A percentile compares a stretch with the other conserved stretches of the same genome.
phyloP scores from a whole-genome alignment of 2,797 vertebrate species.

The Hylomyscus alleni region DNA sequence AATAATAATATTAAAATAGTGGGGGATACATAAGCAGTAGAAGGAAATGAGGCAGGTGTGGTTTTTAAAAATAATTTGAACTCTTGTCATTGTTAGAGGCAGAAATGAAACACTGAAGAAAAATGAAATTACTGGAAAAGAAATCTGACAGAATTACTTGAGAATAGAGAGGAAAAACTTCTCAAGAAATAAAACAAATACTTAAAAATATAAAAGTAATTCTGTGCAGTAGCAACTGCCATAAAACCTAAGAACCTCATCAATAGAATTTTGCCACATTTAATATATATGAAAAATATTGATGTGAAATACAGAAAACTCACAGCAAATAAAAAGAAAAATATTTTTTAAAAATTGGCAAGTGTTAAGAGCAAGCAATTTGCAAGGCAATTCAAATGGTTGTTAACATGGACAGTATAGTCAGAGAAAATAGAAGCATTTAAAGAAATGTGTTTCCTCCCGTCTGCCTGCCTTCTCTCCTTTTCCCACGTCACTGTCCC shows the following conservation, averaged over 20 bases:
- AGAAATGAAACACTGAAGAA: not conserved
- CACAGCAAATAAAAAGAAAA: not conserved
- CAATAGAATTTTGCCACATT: not conserved
- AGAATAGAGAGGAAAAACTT: not conserved
- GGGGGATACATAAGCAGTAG: not conserved
- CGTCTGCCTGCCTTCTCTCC: not conserved
- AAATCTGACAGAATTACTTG: not conserved
- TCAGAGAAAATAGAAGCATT: not conserved
- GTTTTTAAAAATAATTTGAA: constrained; percentile 40
- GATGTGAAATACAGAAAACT: not conserved
- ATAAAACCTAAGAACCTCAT: not conserved
- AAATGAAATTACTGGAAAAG: constrained; percentile 31
- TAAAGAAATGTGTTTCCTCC: not conserved
- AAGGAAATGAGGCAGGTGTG: not conserved
- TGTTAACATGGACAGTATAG: not conserved
- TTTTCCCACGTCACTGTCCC: too few relatives aligned
- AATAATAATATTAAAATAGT: not conserved
- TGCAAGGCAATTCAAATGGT: constrained; percentile 7
- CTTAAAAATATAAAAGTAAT: not conserved
- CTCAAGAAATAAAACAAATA: constrained; percentile 21
- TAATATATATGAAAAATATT: not conserved
- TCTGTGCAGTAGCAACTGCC: not conserved
- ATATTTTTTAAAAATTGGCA: not conserved
- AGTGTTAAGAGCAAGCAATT: not conserved
- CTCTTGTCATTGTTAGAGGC: not conserved